Percentiles rank a stretch among this genome's conserved stretches.
phyloP scores from a whole-genome alignment of 2,113 vertebrate species.

The Ia io region DNA sequence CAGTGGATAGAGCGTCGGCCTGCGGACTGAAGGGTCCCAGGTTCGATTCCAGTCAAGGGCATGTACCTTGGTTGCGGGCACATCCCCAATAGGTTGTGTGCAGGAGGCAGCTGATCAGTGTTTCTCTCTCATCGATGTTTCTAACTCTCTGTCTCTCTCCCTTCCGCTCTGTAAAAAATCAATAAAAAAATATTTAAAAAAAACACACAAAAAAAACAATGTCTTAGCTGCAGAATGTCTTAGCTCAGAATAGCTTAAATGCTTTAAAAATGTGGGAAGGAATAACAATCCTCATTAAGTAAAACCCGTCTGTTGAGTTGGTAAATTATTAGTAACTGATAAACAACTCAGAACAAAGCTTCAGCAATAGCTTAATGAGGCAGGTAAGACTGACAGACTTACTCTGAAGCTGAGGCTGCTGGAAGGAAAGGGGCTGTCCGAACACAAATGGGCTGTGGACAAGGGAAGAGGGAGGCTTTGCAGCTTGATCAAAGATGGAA shows the following conservation, averaged over 20 bases:
- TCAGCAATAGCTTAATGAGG: constrained; percentile 84
- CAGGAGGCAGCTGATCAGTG: too few relatives aligned
- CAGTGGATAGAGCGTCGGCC: too few relatives aligned
- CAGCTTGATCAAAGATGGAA: constrained; percentile 99
- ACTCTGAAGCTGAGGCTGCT: constrained; percentile 99
- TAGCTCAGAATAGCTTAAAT: constrained; percentile 65
- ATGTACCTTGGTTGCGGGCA: too few relatives aligned
- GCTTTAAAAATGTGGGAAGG: constrained; percentile 77
- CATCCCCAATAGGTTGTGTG: too few relatives aligned
- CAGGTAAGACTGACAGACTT: constrained; percentile 95
- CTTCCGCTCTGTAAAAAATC: too few relatives aligned
- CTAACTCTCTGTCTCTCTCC: too few relatives aligned
- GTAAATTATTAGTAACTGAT: constrained; percentile 74
- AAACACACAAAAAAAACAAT: too few relatives aligned
- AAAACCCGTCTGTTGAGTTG: constrained; percentile 72
- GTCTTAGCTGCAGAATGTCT: constrained; percentile 65
- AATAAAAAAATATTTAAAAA: too few relatives aligned
- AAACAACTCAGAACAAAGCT: constrained; percentile 82
- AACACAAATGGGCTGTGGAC: constrained; percentile 99
- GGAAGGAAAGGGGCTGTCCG: constrained; percentile 99
- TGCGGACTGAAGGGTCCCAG: too few relatives aligned
- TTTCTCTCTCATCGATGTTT: too few relatives aligned
- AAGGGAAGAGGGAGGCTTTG: constrained; percentile 98
- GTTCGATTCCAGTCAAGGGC: too few relatives aligned
- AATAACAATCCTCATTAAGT: constrained; percentile 48